Base-by-base conservation (phyloP, 2,797 vertebrate genomes). In the Eulemur coronatus region DNA sequence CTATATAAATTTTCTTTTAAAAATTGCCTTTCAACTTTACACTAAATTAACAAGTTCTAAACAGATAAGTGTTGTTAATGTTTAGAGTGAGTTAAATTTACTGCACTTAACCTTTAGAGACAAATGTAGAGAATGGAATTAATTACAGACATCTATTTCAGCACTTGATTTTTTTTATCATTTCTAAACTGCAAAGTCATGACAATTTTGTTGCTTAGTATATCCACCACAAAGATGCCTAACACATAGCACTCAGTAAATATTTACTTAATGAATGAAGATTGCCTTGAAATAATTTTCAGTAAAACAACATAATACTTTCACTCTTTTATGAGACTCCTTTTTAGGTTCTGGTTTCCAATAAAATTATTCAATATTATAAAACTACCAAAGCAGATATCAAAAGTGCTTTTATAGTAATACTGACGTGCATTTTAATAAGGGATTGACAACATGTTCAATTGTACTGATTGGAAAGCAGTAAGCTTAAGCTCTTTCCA, bases 1-100 rank as follows among this genome's bases (percentile, higher is more conserved):
- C 81, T 0, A 14, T 15, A 93, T 15, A 93, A 26, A 6, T 38
- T 97, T 89, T 86, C 52, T 90, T 89, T 82, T 75, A 70, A 95
- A 95, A 97, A 86, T 38, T 43, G 35, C 75, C 84, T 97, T 96
- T 91, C 57, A 96, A 85, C n/a, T 78, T 94, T 84, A 94, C 26
- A 33, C 24, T 55, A 86, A 12, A 79, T 67, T 93, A 89, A 73
- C 8, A 96, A 65, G 14, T 73, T 78, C 38, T 92, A 97, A 96
- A 72, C 41, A 94, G 35, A 22, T 48, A 79, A 38, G 52, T 80
- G 22, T 43, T 80, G 26, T 50, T 76, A 95, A 88, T 52, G 55
- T 76, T 87, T 72, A 95, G 10, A 92, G 11, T 59, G 35, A 82
- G 26, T 86, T 95, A 91, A 95, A 79, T 69, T 95, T 85, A 70